A percentile compares a stretch with the other conserved stretches of the same genome.
Conservation (phyloP, 2,888 invertebrate genomes). For the Poecilobothrus nobilitatus region DNA sequence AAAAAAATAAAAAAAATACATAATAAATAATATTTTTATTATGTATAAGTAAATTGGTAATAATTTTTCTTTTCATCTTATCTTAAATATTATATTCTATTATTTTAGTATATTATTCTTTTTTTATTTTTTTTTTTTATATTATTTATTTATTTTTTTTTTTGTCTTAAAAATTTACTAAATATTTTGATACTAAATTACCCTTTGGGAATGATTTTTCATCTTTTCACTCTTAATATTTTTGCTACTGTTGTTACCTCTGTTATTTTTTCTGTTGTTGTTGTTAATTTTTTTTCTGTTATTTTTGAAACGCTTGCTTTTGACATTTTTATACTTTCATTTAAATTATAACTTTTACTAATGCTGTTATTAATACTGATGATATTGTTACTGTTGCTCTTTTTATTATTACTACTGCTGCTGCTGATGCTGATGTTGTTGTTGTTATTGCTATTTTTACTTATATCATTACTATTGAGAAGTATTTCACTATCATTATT, state of each 20-base stretch:
- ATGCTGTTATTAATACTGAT: neutral
- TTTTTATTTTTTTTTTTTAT: neutral
- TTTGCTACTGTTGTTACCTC: no score
- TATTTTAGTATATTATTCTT: no score
- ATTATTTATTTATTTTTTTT: neutral
- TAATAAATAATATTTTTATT: no score
- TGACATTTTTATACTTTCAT: conserved; percentile 5
- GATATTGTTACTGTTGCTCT: neutral
- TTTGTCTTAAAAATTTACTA: neutral
- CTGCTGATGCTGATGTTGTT: no score
- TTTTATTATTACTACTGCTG: no score
- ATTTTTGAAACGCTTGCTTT: neutral
- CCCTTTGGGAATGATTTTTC: conserved; percentile 11
- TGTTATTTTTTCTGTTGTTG: neutral
- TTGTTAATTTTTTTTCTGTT: neutral
- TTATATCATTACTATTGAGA: no score
- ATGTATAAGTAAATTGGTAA: no score
- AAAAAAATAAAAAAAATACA: no score
- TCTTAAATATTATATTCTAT: no score
- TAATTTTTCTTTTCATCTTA: no score
- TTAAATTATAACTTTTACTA: neutral
- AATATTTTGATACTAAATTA: neutral
- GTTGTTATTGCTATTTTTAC: no score
- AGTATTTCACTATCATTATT: neutral
- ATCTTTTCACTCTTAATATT: conserved; percentile 1